Evolutionary conservation across 1,140 invertebrate species (phyloP).

Genomic region (Drosophila lacertosa): DNA sequence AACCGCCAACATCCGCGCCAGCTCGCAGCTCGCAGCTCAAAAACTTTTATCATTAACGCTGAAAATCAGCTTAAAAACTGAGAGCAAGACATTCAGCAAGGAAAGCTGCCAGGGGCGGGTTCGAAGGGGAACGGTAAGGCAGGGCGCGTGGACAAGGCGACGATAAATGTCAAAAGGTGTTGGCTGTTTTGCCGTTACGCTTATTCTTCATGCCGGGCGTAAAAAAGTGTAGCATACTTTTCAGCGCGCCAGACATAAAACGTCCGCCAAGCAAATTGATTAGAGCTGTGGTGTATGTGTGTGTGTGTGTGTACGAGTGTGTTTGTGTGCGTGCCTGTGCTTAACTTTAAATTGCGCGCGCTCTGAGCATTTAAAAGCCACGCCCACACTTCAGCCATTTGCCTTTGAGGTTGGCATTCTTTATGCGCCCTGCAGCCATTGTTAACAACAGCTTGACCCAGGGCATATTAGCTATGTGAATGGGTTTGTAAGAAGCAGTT

Average conservation of each 20-base stretch:
- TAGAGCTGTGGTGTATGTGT: constrained; percentile 45
- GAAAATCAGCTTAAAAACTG: constrained; percentile 71
- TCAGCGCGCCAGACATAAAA: constrained; percentile 33
- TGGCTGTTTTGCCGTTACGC: constrained; percentile 19
- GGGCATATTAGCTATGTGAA: too few species aligned
- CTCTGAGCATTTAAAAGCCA: constrained; percentile 46
- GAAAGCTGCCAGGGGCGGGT: not conserved
- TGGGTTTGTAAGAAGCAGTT: too few species aligned
- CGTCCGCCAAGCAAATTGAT: constrained; percentile 67
- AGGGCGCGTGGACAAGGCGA: constrained; percentile 31
- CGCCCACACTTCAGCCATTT: constrained; percentile 57
- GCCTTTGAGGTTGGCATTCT: constrained; percentile 56
- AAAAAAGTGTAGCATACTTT: constrained; percentile 59
- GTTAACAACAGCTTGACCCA: too few species aligned
- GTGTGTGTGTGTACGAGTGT: not conserved
- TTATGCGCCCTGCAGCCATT: not conserved
- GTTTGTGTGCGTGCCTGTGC: not conserved
- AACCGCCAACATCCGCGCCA: constrained; percentile 1
- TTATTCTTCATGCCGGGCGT: not conserved
- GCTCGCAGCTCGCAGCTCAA: constrained; percentile 15
- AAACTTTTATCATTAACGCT: constrained; percentile 79
- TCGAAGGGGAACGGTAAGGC: not conserved
- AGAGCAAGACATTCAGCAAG: constrained; percentile 47
- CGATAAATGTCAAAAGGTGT: constrained; percentile 77
- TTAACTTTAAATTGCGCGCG: constrained; percentile 41